phyloP scores from a whole-genome alignment of 2,888 invertebrate genomes.

The Archips crataeganus region DNA sequence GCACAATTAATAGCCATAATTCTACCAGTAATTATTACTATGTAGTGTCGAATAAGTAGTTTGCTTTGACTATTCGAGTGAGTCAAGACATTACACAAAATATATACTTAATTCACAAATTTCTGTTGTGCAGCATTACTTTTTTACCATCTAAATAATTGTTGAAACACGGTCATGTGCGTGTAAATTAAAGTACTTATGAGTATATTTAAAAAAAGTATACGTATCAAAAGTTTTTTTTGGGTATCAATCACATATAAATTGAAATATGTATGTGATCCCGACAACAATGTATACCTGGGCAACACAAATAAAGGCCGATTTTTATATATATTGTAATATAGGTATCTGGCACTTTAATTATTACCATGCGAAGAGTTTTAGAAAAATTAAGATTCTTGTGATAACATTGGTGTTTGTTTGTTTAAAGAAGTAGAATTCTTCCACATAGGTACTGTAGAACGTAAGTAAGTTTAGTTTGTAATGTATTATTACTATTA shows the following conservation, averaged over 20 bases:
- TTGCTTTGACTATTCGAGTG: constrained; percentile 4
- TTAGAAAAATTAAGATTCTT: background rate
- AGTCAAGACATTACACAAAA: background rate
- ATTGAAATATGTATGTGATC: background rate
- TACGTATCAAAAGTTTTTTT: background rate
- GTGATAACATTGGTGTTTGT: background rate
- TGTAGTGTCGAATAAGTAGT: constrained; percentile 16
- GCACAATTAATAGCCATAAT: background rate
- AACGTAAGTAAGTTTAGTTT: too few relatives aligned
- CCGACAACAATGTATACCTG: background rate
- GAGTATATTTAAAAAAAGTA: constrained; percentile 4
- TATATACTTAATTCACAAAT: background rate
- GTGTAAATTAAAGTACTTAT: constrained; percentile 17
- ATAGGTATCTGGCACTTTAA: too few relatives aligned
- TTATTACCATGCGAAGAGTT: background rate
- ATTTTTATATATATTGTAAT: background rate
- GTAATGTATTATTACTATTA: too few relatives aligned
- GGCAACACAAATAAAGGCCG: background rate
- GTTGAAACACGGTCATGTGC: constrained; percentile 26
- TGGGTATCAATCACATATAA: background rate
- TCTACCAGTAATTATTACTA: constrained; percentile 16
- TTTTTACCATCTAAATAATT: background rate
- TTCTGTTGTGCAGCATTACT: background rate
- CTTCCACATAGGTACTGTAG: too few relatives aligned
- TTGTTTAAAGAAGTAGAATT: too few relatives aligned